These are phyloP conservation scores for Murina feae DNA, from an alignment of 2,113 vertebrate genomes.

Conservation along the genomic window DNA sequence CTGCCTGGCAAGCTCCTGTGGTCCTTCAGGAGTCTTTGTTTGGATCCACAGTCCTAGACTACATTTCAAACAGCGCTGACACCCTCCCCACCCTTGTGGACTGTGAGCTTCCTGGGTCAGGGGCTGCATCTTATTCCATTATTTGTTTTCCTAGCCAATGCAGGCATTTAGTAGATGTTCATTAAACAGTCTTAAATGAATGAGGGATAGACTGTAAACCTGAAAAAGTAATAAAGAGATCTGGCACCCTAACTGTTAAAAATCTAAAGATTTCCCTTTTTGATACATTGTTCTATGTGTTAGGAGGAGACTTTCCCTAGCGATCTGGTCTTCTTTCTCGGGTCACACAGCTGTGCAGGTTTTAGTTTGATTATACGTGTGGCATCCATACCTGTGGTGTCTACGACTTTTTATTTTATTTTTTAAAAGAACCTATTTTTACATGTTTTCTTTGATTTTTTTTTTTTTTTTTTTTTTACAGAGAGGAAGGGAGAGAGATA, in stretches of 20 bases:
- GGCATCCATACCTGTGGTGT: background rate
- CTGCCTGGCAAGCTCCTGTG: background rate
- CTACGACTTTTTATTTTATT: background rate
- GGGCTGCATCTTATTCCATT: background rate
- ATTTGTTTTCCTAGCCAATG: background rate
- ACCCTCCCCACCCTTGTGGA: background rate
- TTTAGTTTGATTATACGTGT: accelerated
- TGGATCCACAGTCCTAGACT: background rate
- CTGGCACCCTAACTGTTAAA: background rate
- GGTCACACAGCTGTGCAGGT: background rate
- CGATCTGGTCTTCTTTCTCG: accelerated
- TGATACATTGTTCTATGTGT: background rate
- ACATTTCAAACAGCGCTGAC: background rate
- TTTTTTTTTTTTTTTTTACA: too few species aligned
- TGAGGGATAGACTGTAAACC: background rate
- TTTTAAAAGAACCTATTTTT: background rate
- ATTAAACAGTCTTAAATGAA: background rate
- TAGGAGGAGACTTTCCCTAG: background rate
- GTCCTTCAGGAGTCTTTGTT: background rate
- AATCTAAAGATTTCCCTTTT: background rate
- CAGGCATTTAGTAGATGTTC: background rate
- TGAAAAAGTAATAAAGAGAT: background rate
- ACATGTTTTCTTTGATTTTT: background rate
- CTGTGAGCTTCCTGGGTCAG: background rate
- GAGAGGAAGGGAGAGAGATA: too few species aligned